These are phyloP conservation scores for Apomyelois bistriatella DNA, from an alignment of 2,888 invertebrate species.

Conservation along the genomic window DNA sequence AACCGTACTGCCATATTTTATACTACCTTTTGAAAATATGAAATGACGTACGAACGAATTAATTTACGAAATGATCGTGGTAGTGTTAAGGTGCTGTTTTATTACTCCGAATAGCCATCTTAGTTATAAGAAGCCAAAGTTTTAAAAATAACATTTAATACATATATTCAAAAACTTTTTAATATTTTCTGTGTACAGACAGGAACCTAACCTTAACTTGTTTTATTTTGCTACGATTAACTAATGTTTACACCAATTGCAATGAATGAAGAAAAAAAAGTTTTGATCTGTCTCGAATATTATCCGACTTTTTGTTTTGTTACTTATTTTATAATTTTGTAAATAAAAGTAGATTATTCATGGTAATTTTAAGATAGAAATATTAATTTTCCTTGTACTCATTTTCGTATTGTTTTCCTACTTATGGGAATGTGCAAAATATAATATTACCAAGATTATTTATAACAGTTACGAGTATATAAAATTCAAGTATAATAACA, in stretches of 20 bases:
- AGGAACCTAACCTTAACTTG: background rate
- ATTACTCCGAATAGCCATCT: slow-evolving; percentile 16
- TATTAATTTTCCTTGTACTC: background rate
- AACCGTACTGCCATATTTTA: slow-evolving; percentile 64
- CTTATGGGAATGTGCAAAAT: slow-evolving; percentile 15
- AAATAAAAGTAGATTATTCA: slow-evolving; percentile 35
- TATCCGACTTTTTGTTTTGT: slow-evolving; percentile 27
- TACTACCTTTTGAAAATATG: slow-evolving; percentile 38
- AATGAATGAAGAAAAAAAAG: too few relatives aligned
- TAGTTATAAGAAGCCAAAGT: slow-evolving; percentile 34
- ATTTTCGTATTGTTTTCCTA: background rate
- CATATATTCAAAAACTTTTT: background rate
- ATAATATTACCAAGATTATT: slow-evolving; percentile 6
- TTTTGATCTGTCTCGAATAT: background rate
- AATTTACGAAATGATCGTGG: slow-evolving; percentile 3
- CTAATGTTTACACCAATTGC: too few relatives aligned
- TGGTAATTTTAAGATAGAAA: slow-evolving; percentile 26
- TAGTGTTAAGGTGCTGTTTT: slow-evolving; percentile 23
- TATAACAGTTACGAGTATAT: background rate
- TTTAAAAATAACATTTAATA: slow-evolving; percentile 10
- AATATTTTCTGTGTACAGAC: background rate
- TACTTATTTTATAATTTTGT: slow-evolving; percentile 49
- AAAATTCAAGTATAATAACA: too few relatives aligned
- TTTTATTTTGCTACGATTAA: background rate
- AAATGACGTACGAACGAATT: slow-evolving; percentile 46